Base-by-base conservation (phyloP, 2,888 invertebrate genomes). In the Syrphus vitripennis region DNA sequence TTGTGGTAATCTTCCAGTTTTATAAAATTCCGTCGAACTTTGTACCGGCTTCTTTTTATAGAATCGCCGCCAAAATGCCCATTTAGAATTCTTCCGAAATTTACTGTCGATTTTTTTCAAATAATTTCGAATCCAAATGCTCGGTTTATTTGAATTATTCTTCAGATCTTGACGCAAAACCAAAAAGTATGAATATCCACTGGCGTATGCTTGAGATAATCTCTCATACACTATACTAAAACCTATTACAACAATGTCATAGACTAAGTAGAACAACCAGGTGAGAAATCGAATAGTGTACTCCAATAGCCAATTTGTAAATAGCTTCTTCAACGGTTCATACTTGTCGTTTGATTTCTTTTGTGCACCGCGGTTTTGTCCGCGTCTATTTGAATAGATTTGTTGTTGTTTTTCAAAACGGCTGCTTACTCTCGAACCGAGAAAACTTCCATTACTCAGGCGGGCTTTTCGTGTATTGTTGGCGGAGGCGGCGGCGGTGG, bases 181-280 rank as follows among this genome's bases (percentile, higher is more conserved):
- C 16, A 90, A 86, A 4, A 89, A 90, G 79, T 90, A 91, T 0
- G 89, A 89, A 70, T 90, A 63, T 3, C 89, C 89, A 2, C 89
- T 89, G 21, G 89, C 88, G 74, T 90, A 91, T 12, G 89, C 90
- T 24, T 88, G 78, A 0, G 89, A 88, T 12, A 92, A 45, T 6
- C 91, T 90, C 40, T 92, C 92, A 59, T 91, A 92, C 0, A 89
- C 89, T 89, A 93, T 92, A 82, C 92, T 92, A 80, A 90, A 92
- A 71, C 97, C 97, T 93, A 97, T 95, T 80, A 95, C 95, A 88
- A 96, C 94, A 88, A 97, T 96, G 91, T 97, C 97, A 29, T 95
- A 96, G 26, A 97, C 94, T 89, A 97, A 93, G 92, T 96, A 95
- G 87, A 96, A 93, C 80, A 97, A 94, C 97, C 97, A 97, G 78